Base-by-base conservation (phyloP, 2,113 vertebrate genomes). In the Macrotis lagotis region DNA sequence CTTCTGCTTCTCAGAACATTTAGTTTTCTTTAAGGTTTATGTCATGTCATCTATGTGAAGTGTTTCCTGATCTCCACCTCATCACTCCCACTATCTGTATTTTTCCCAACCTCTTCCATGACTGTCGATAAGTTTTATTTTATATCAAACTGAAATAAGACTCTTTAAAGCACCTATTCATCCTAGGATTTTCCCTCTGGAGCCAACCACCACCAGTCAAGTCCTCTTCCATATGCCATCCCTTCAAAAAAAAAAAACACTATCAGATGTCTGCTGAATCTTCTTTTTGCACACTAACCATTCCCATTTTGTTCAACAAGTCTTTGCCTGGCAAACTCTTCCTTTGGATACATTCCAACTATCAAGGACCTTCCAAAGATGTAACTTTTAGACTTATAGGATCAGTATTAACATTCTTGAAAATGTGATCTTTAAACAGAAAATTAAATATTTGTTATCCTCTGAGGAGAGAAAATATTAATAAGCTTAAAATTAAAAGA, bases 381-480 rank as follows among this genome's bases (percentile, higher is more conserved):
- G 66, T 44, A 6, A 14, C 5, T 1, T 1, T 10, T 2, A 74
- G 66, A 44, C 22, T 53, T 52, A 48, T 0, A 88, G 3, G 3
- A 88, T 37, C 37, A 3, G 25, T 89, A 91, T 44, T 50, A 31
- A 90, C 66, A 12, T 90, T 89, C 83, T 89, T 93, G 0, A n/a
- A 90, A 91, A 96, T 92, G 0, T 90, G 48, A 92, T 48, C 52
- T 26, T 92, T 37, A 11, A 24, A 48, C 92, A 25, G 47, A 50
- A 55, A 92, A n/a, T 24, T 9, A 66, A 37, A 66, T 66, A 66
- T 66, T 37, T 66, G 12, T 37, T 31, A 66, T 93, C 92, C 91
- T 52, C 91, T 91, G 94, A 12, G 0, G 88, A 91, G 28, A 95
- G 88, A 88, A 37, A 12, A 47, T 89, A 50, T 93, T 50, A 88